These are phyloP conservation scores for Pipistrellus pipistrellus DNA, from an alignment of 2,797 vertebrate genomes.

Conservation along the genomic window DNA sequence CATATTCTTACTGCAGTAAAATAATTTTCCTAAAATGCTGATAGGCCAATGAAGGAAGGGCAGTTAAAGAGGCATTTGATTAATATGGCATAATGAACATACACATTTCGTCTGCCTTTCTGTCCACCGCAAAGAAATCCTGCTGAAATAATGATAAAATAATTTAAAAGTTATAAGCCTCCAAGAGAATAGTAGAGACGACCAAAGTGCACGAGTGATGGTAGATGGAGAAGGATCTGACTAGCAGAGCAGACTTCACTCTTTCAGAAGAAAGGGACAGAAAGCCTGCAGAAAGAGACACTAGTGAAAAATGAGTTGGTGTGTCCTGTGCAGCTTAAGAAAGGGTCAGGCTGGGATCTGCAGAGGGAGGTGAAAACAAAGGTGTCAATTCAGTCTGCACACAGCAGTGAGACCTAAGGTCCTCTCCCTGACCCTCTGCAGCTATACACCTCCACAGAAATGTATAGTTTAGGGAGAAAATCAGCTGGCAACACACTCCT, in stretches of 20 bases:
- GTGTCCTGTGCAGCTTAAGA: background rate
- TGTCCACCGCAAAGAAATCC: background rate
- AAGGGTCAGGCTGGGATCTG: accelerated
- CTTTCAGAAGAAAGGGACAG: background rate
- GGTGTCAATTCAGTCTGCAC: background rate
- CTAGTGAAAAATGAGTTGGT: background rate
- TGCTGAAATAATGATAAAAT: background rate
- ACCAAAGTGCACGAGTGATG: background rate
- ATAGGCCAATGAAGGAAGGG: background rate
- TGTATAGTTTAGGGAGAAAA: background rate
- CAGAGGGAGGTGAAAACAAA: background rate
- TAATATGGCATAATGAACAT: background rate
- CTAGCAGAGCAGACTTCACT: background rate
- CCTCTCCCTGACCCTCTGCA: background rate
- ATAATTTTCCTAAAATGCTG: background rate
- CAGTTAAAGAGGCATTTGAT: background rate
- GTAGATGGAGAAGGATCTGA: background rate
- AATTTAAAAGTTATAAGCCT: background rate
- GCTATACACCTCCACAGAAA: background rate
- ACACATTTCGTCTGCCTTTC: background rate
- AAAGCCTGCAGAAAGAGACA: background rate
- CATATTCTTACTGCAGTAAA: constrained; percentile 11
- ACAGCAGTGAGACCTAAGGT: background rate
- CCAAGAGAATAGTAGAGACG: background rate
- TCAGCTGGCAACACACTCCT: background rate